Percentiles rank a stretch among this genome's conserved stretches.
Conservation (phyloP, 1,140 invertebrate genomes). For the Drosophila baimaii region DNA sequence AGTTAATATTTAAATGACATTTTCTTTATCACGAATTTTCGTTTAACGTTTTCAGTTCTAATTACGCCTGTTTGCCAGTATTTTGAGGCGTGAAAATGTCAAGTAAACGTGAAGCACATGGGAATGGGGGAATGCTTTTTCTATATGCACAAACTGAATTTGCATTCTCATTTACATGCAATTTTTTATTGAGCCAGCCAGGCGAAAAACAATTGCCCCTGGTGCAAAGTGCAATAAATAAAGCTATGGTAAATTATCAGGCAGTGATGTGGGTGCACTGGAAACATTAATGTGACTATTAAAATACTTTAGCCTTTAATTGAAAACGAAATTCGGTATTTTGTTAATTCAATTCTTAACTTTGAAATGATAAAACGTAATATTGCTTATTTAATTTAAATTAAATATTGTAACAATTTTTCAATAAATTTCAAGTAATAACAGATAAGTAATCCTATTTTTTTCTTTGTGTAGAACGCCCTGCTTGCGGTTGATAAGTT, state of each 20-base stretch:
- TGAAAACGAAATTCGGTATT: no score
- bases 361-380: no score
- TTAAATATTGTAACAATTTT: neutral
- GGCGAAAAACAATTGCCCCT: slow-evolving; percentile 25
- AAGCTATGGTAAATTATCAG: slow-evolving; percentile 53
- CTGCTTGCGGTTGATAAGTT: slow-evolving; percentile 17
- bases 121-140: slow-evolving; percentile 18
- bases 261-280: slow-evolving; percentile 10
- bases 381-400: neutral
- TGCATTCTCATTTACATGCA: slow-evolving; percentile 58
- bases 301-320: neutral
- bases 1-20: slow-evolving; percentile 46
- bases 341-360: no score
- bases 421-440: neutral
- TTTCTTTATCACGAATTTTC: slow-evolving; percentile 52
- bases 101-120: slow-evolving; percentile 29
- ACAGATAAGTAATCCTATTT: neutral
- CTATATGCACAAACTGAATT: slow-evolving; percentile 30
- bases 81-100: slow-evolving; percentile 41
- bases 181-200: slow-evolving; percentile 33
- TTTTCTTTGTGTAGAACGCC: neutral
- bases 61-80: slow-evolving; percentile 30
- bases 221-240: slow-evolving; percentile 75
- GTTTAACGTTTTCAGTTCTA: slow-evolving; percentile 39
- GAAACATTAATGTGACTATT: neutral